Evolutionary conservation across 1,140 invertebrate genomes (phyloP), one percentile per base, ranked within the genome.

Genomic region (Solen grandis): DNA sequence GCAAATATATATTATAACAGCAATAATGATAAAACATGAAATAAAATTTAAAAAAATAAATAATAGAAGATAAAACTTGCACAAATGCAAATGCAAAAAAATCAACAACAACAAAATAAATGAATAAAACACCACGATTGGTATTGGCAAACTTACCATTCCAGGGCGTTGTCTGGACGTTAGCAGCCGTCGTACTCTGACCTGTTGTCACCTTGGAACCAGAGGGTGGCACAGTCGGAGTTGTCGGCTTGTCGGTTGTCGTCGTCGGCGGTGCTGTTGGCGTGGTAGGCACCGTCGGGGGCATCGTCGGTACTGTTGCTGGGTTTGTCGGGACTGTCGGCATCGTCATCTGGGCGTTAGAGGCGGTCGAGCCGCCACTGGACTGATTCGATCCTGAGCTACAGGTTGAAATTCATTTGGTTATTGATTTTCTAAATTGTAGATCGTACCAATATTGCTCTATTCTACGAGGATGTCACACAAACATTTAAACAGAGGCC

Each of bases 121-220:
- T n/a, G n/a, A n/a, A n/a, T n/a, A n/a, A n/a, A n/a, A n/a, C n/a
- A n/a, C n/a, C n/a, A n/a, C n/a, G n/a, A 25, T 54, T 54, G 1
- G 27, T 54, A 4, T 54, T 13, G 29, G 13, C 10, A 50, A 8
- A n/a, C 25, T 54, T 57, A 72, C 68, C 70, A 46, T 74, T 46
- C 70, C 70, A 74, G 1, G 70, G 35, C 19, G 70, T 74, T 38
- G 54, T 74, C 1, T 54, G 55, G 38, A 54, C 70, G 8, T 35
- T 8, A 2, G 55, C 33, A 13, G 29, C 36, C 31, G 68, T 54
- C 36, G 70, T 60, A 10, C 29, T 57, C 46, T 33, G 16, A n/a
- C 13, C 19, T 35, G 38, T 38, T 14, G 16, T 54, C 22, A 25
- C 41, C 1, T 25, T 31, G 1, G 70, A 25, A 14, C 13, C 38